Conservation (phyloP, 2,797 vertebrate genomes). For the Coendou prehensilis region DNA sequence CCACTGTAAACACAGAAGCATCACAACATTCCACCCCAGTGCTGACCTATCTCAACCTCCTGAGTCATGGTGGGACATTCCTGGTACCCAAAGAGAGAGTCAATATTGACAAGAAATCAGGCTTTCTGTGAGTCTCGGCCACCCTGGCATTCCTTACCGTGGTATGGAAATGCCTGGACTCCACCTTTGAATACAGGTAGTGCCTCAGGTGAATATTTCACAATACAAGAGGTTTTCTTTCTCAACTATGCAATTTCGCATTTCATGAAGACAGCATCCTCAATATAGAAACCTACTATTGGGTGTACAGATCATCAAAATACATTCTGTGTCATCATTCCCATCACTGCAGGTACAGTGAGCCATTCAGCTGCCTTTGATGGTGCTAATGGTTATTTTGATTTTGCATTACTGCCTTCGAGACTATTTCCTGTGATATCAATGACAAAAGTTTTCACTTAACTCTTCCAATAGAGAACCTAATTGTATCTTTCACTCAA, state of each 20-base stretch:
- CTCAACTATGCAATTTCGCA: accelerated
- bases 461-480: constrained; percentile 85
- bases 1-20: not conserved
- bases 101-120: not conserved
- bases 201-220: accelerated
- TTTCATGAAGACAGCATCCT: not conserved
- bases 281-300: constrained; percentile 22
- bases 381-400: constrained; percentile 86
- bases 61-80: accelerated
- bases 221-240: accelerated
- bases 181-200: not conserved
- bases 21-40: not conserved
- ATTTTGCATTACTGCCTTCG: constrained; percentile 85
- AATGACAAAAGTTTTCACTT: constrained; percentile 86
- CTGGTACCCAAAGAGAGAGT: accelerated
- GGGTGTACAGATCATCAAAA: constrained; percentile 69
- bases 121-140: not conserved
- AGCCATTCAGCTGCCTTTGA: constrained; percentile 83
- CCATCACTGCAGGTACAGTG: constrained; percentile 70
- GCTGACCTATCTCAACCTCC: not conserved
- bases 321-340: constrained; percentile 72
- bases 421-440: constrained; percentile 87
- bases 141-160: accelerated
- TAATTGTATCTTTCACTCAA: constrained; percentile 86
- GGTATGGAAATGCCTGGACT: not conserved